phyloP scores from a whole-genome alignment of 2,113 vertebrate genomes.

The Propithecus coquereli region DNA sequence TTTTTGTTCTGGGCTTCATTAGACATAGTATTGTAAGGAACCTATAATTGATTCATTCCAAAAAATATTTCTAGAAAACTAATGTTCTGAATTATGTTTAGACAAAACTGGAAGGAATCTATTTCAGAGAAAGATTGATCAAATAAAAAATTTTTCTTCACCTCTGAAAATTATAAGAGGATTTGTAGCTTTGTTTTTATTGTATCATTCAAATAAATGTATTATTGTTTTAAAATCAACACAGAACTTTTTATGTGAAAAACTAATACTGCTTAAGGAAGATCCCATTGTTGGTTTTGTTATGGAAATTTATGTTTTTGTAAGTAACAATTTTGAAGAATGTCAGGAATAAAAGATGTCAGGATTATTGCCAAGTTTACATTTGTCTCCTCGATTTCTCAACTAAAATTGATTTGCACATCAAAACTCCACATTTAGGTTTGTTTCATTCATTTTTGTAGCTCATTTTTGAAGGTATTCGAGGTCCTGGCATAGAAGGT shows the following conservation, averaged over 20 bases:
- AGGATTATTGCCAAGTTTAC: background rate
- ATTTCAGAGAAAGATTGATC: background rate
- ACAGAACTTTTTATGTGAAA: background rate
- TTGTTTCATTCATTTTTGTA: constrained; percentile 68
- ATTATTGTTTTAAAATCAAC: background rate
- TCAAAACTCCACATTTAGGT: background rate
- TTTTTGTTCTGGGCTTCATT: background rate
- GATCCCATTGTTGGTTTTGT: background rate
- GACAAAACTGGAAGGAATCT: background rate
- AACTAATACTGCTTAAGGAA: background rate
- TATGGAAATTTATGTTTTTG: background rate
- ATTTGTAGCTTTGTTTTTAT: background rate
- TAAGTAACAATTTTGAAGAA: background rate
- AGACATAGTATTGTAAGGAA: background rate
- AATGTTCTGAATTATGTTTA: background rate
- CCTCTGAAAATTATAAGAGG: background rate
- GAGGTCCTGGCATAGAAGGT: constrained; percentile 96
- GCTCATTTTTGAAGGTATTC: constrained; percentile 96
- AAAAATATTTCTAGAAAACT: constrained; percentile 12
- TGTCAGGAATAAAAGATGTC: background rate
- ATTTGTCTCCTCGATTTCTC: background rate
- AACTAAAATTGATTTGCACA: background rate
- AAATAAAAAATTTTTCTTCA: background rate
- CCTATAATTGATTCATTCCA: background rate
- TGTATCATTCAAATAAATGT: background rate